Conservation (phyloP, 2,888 invertebrate genomes). For the Automeris io region DNA sequence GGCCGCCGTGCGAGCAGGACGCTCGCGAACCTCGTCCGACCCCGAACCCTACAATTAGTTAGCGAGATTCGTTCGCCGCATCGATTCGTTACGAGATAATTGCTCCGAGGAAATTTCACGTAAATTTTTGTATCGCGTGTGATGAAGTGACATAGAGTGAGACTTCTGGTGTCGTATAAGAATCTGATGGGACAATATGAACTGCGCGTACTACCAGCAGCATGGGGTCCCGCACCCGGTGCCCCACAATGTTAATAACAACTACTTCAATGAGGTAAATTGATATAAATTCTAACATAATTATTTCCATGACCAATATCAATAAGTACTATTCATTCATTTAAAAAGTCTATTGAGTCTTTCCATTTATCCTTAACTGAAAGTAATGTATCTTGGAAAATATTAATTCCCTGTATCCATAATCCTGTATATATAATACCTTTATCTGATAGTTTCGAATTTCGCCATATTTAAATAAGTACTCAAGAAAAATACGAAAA, state of each 20-base stretch:
- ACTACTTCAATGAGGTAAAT: conserved; percentile 70
- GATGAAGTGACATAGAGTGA: conserved; percentile 17
- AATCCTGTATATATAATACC: too few relatives aligned
- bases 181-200: conserved; percentile 61
- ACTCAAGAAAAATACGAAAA: too few relatives aligned
- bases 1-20: conserved; percentile 45
- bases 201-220: conserved; percentile 71
- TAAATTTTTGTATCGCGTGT: conserved; percentile 38
- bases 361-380: too few relatives aligned
- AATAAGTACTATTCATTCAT: background rate
- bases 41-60: conserved; percentile 73
- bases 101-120: conserved; percentile 59
- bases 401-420: too few relatives aligned
- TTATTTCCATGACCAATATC: conserved; percentile 1
- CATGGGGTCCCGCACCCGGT: conserved; percentile 63
- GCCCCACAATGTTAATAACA: conserved; percentile 59
- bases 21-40: conserved; percentile 38
- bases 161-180: conserved; percentile 27
- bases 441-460: too few relatives aligned
- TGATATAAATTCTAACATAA: conserved; percentile 7
- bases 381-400: too few relatives aligned
- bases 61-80: conserved; percentile 74
- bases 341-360: background rate
- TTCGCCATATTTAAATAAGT: too few relatives aligned
- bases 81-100: conserved; percentile 75